Evolutionary conservation across 2,113 vertebrate species (phyloP).

Genomic region (Stegastes partitus): DNA sequence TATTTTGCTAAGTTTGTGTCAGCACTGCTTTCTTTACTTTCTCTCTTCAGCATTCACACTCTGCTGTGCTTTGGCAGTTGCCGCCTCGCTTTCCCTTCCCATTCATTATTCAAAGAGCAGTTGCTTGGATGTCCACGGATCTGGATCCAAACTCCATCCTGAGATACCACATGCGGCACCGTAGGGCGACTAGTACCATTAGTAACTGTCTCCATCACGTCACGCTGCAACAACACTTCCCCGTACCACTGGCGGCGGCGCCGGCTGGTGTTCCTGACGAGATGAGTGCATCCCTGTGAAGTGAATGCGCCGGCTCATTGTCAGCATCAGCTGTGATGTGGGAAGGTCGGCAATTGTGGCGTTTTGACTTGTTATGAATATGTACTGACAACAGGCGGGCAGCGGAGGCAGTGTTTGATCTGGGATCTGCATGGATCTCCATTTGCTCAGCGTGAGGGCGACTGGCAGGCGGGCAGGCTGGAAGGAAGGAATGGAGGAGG

Average conservation of each 20-base stretch:
- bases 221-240: constrained; percentile 39
- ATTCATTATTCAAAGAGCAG: constrained; percentile 69
- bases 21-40: constrained; percentile 8
- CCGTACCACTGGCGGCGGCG: constrained; percentile 25
- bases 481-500: constrained; percentile 1
- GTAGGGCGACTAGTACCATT: constrained; percentile 29
- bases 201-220: constrained; percentile 53
- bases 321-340: constrained; percentile 25
- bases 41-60: constrained; percentile 29
- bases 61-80: constrained; percentile 48
- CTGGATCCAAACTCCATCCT: constrained; percentile 50
- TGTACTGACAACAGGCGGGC: constrained; percentile 47
- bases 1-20: constrained; percentile 33
- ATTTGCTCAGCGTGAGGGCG: constrained; percentile 16
- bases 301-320: constrained; percentile 21
- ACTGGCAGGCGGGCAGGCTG: constrained; percentile 11
- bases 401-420: constrained; percentile 53
- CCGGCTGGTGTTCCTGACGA: constrained; percentile 35
- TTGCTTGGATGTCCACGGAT: constrained; percentile 60
- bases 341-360: background rate
- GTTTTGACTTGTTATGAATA: constrained; percentile 39
- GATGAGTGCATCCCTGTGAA: constrained; percentile 24
- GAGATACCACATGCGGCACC: constrained; percentile 34
- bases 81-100: constrained; percentile 36
- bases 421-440: constrained; percentile 33